Conservation (phyloP, 2,113 vertebrate species). For the Solenodon paradoxus region DNA sequence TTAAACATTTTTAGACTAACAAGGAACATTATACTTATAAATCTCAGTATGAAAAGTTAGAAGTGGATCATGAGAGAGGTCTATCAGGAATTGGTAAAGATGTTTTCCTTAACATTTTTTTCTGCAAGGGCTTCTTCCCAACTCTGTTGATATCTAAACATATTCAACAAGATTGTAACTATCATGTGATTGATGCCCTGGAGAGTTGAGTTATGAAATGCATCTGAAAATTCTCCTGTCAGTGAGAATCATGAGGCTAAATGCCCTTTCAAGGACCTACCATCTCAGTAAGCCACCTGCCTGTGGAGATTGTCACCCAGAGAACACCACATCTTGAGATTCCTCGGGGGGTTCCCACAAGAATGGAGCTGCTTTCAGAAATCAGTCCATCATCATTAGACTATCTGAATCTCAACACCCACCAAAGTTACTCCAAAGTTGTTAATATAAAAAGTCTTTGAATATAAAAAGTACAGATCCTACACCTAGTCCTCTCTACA, state of each 20-base stretch:
- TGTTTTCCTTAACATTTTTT: not conserved
- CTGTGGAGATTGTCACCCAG: not conserved
- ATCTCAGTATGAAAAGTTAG: not conserved
- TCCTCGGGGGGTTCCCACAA: not conserved
- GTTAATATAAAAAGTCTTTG: not conserved
- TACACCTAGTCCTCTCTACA: too few species aligned
- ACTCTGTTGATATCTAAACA: not conserved
- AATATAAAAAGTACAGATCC: not conserved
- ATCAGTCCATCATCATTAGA: not conserved
- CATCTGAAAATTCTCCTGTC: not conserved
- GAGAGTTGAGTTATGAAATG: not conserved
- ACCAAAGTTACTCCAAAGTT: not conserved
- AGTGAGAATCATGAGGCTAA: not conserved
- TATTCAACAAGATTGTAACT: not conserved
- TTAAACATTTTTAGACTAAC: not conserved
- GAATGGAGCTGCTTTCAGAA: not conserved
- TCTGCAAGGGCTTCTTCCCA: not conserved
- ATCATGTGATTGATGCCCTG: not conserved
- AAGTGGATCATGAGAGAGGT: not conserved
- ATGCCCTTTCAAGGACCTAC: not conserved
- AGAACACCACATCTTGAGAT: rapidly evolving
- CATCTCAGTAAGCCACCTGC: not conserved
- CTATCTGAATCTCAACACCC: not conserved
- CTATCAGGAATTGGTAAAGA: not conserved
- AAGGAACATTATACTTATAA: not conserved